phyloP scores from a whole-genome alignment of 2,113 vertebrate genomes.

The Phocoena phocoena region DNA sequence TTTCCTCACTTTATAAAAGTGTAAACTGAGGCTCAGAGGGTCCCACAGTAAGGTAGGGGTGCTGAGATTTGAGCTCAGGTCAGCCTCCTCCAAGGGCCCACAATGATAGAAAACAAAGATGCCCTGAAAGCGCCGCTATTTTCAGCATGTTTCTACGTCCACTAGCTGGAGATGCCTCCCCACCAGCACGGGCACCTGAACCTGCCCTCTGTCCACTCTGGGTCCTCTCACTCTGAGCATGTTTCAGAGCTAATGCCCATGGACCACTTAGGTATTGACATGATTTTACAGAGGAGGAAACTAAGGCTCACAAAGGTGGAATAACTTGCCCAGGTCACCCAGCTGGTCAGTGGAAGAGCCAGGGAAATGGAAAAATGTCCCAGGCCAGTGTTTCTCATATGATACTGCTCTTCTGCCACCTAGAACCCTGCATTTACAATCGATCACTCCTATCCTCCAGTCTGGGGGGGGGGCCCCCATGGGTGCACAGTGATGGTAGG shows the following conservation, averaged over 20 bases:
- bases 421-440: background rate
- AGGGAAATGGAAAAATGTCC: background rate
- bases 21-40: background rate
- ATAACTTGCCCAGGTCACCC: background rate
- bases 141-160: background rate
- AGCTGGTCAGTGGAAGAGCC: background rate
- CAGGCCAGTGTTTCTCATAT: background rate
- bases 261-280: background rate
- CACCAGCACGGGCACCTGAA: accelerated
- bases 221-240: background rate
- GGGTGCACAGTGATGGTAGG: background rate
- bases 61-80: background rate
- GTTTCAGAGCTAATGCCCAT: background rate
- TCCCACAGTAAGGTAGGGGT: background rate
- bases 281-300: background rate
- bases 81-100: background rate
- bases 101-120: background rate
- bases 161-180: background rate
- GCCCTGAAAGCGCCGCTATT: background rate
- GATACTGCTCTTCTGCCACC: background rate
- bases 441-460: background rate
- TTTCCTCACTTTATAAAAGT: background rate
- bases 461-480: no score
- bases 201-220: background rate
- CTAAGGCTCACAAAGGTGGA: background rate